Evolutionary conservation across 2,113 vertebrate genomes (phyloP).

Genomic region (Otis tarda): DNA sequence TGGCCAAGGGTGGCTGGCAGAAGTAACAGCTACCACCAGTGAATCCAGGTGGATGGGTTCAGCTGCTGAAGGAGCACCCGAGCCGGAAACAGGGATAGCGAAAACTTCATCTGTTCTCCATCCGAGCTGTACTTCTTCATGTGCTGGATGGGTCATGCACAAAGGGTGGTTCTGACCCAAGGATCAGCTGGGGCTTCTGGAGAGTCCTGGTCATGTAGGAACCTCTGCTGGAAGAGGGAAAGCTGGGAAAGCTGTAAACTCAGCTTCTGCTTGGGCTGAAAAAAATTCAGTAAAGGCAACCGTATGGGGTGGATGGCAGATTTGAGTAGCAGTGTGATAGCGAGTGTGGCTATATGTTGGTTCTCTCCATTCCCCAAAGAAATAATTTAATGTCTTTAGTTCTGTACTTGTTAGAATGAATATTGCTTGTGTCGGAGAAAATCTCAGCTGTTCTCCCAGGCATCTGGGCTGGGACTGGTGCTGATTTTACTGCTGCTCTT

Average conservation of each 20-base stretch:
- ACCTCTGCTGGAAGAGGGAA: neutral
- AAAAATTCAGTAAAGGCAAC: neutral
- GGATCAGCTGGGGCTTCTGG: neutral
- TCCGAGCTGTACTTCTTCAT: neutral
- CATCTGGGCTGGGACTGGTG: neutral
- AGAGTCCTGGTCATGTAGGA: neutral
- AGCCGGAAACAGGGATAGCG: neutral
- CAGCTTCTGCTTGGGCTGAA: neutral
- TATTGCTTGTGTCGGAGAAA: neutral
- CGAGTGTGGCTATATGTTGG: neutral
- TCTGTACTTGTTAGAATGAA: neutral
- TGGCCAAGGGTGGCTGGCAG: neutral
- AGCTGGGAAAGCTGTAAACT: neutral
- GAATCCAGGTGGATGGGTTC: neutral
- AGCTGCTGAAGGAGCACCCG: neutral
- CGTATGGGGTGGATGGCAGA: neutral
- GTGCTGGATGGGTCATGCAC: accelerated
- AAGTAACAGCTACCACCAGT: neutral
- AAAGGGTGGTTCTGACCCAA: neutral
- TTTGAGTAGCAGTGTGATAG: neutral
- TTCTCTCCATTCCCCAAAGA: neutral
- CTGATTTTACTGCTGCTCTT: neutral
- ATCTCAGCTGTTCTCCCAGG: neutral
- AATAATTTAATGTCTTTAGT: neutral
- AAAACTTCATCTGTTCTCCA: neutral